Evolutionary conservation across 2,113 vertebrate species (phyloP).

Genomic region (Brachypodius melanocephalos): DNA sequence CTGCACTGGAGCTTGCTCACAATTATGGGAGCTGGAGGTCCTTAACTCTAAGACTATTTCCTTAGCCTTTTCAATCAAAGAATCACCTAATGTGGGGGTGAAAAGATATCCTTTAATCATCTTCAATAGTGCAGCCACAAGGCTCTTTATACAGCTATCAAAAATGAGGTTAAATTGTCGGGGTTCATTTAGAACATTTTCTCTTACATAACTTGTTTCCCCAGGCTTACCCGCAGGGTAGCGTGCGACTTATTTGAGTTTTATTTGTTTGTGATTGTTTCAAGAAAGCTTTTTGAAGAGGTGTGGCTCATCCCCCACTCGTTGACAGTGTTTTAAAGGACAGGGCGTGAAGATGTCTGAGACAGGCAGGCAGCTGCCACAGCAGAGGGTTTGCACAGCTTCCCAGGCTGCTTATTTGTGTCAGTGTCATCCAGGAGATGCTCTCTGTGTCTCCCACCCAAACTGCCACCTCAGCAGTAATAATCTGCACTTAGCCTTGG

Average conservation of each 20-base stretch:
- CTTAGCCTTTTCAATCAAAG: background rate
- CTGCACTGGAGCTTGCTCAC: background rate
- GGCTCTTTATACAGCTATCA: background rate
- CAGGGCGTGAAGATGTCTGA: background rate
- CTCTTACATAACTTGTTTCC: background rate
- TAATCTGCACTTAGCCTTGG: background rate
- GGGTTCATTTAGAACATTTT: background rate
- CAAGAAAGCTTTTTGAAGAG: background rate
- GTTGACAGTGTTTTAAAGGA: background rate
- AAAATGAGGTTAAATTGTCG: background rate
- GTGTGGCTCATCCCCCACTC: background rate
- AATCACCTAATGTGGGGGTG: background rate
- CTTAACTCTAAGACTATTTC: background rate
- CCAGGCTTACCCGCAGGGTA: background rate
- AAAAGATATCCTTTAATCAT: background rate
- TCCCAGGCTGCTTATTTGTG: background rate
- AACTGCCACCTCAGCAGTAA: background rate
- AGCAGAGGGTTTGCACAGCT: background rate
- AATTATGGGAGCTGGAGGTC: background rate
- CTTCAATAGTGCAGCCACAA: background rate
- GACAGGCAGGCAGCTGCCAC: background rate
- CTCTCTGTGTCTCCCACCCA: background rate
- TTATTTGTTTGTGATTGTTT: background rate
- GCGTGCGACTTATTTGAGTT: background rate
- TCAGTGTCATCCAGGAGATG: background rate